Conservation (phyloP, 2,113 vertebrate species). For the Alethe diademata region DNA sequence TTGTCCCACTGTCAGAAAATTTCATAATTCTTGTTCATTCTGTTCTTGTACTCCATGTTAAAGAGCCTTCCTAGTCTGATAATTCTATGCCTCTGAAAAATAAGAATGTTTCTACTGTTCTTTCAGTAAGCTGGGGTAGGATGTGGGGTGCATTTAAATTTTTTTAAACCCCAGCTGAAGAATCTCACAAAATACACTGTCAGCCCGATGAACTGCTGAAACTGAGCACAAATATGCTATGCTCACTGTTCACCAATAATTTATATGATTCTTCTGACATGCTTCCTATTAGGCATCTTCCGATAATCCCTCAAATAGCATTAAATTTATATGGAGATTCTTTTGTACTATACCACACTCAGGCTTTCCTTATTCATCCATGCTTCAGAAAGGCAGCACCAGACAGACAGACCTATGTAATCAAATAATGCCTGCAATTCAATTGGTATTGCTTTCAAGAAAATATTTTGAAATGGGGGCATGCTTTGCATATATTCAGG, state of each 20-base stretch:
- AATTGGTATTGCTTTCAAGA: background rate
- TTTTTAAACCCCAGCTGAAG: background rate
- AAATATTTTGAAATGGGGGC: background rate
- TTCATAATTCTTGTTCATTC: background rate
- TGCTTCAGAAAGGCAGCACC: background rate
- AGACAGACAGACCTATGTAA: background rate
- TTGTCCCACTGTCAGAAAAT: background rate
- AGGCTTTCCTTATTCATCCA: background rate
- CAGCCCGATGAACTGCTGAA: background rate
- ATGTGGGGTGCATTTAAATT: background rate
- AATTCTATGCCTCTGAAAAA: background rate
- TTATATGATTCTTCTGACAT: background rate
- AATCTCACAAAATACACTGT: background rate
- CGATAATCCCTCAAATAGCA: background rate
- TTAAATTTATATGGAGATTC: background rate
- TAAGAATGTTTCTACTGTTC: background rate
- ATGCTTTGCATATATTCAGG: background rate
- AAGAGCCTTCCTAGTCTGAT: background rate
- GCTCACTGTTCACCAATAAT: background rate
- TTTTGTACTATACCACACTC: background rate
- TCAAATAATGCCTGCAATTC: background rate
- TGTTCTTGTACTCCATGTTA: background rate
- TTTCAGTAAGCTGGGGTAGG: background rate
- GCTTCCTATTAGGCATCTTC: background rate
- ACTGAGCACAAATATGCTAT: background rate